Base-by-base conservation (phyloP, 1,140 invertebrate genomes). In the Brachionus koreanus region DNA sequence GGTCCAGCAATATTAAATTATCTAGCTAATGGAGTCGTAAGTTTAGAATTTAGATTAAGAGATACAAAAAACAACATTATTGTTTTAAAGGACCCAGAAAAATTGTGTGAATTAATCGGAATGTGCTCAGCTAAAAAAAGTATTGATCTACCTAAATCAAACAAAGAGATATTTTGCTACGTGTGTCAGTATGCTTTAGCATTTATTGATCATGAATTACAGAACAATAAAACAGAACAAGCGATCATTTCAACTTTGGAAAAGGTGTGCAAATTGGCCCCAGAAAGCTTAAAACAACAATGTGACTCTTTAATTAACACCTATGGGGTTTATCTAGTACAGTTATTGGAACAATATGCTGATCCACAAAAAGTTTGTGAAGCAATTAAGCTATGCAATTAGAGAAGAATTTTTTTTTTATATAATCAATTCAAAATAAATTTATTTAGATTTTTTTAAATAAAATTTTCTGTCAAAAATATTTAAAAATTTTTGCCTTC, bases 21-120 rank as follows among this genome's bases (percentile, higher is more conserved):
- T 37, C 25, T 79, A 57, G 49, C 76, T 33, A 61, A 9, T 12
- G 76, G 61, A 42, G 76, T 79, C 5, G 69, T 74, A 74, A 74
- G 69, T 46, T 19, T 33, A 4, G 5, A 2, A 19, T 12, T 4
- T 49, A 16, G 16, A n/a, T 16, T 6, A 7, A 23, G 2, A 5
- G 29, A 49, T n/a, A 0, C 16, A 5, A 3, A n/a, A 52, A 16
- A 52, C 16, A 7, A 6, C 0, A 7, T 19, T 16, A 19, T 19
- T 6, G 6, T 5, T 52, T n/a, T 57, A 16, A 57, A 79, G 76
- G 52, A 79, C 23, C 76, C 76, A 29, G 76, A 79, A 43, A 79
- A 79, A 61, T 23, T 77, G 16, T 77, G 74, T 61, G 74, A 77
- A 52, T 12, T 77, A 9, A 52, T 77, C 37, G 74, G 74, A 13